These are phyloP conservation scores for Phaethon lepturus DNA, from an alignment of 2,113 vertebrate species.

Conservation along the genomic window DNA sequence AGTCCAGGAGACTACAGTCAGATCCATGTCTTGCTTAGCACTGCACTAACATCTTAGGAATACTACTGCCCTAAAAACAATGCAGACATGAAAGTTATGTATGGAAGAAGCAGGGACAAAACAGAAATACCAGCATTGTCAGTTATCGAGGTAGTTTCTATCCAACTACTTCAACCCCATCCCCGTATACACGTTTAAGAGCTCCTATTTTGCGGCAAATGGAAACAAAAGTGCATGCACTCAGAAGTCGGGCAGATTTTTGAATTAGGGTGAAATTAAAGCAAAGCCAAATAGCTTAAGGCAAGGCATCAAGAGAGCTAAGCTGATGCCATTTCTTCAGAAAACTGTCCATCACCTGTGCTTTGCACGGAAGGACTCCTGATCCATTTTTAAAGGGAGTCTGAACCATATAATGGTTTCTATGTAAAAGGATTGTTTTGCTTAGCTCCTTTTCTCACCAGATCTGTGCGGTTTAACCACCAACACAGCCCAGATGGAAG, in stretches of 20 bases:
- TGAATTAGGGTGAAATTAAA: neutral
- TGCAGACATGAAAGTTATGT: neutral
- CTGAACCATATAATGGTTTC: neutral
- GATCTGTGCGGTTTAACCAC: neutral
- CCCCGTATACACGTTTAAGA: neutral
- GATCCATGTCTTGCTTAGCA: rapidly evolving
- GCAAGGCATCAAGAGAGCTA: neutral
- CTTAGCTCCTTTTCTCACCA: neutral
- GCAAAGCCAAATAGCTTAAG: neutral
- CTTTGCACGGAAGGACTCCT: rapidly evolving
- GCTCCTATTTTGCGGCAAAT: neutral
- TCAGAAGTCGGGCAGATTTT: neutral
- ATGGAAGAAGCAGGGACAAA: neutral
- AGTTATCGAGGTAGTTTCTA: neutral
- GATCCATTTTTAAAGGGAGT: neutral
- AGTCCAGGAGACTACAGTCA: neutral
- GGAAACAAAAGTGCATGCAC: rapidly evolving
- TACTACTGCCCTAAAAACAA: neutral
- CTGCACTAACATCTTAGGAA: no score
- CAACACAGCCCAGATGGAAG: neutral
- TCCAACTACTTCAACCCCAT: neutral
- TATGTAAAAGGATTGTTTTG: neutral
- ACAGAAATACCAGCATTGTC: rapidly evolving
- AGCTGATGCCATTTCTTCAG: neutral
- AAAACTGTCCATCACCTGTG: neutral